Percentiles rank a stretch among this genome's conserved stretches.
Conservation (phyloP, 2,113 vertebrate species). For the Petrocephalus zakoni region DNA sequence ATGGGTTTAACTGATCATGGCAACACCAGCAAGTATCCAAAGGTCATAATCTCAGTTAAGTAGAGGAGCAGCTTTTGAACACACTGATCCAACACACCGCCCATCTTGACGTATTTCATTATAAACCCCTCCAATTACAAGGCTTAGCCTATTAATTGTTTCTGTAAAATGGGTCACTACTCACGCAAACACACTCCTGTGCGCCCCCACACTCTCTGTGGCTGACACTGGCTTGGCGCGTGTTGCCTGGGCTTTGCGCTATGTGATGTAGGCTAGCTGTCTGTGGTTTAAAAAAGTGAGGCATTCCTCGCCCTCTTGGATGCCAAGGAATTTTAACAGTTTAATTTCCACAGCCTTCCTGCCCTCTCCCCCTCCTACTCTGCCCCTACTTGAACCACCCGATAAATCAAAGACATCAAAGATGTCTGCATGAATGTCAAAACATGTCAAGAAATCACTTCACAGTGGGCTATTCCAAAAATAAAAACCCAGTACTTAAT, state of each 20-base stretch:
- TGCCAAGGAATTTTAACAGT: background rate
- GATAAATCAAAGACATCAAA: background rate
- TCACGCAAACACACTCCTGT: background rate
- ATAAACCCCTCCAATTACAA: background rate
- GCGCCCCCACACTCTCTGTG: background rate
- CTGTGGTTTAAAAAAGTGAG: background rate
- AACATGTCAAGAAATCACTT: background rate
- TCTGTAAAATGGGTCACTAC: background rate
- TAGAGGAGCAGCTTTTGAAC: background rate
- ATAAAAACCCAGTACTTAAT: background rate
- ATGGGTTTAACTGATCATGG: background rate
- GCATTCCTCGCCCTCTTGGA: background rate
- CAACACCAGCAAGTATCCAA: background rate
- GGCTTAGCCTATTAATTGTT: background rate
- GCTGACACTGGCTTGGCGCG: background rate
- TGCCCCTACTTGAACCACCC: background rate
- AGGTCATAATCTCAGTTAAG: background rate
- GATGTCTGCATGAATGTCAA: background rate
- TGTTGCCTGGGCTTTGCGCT: background rate
- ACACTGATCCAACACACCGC: background rate
- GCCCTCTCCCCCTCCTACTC: background rate
- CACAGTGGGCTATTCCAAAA: background rate
- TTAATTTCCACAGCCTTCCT: background rate
- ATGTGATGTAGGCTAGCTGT: background rate
- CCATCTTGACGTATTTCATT: background rate